Evolutionary conservation across 2,113 vertebrate genomes (phyloP).

Genomic region (Trichomycterus rosablanca): DNA sequence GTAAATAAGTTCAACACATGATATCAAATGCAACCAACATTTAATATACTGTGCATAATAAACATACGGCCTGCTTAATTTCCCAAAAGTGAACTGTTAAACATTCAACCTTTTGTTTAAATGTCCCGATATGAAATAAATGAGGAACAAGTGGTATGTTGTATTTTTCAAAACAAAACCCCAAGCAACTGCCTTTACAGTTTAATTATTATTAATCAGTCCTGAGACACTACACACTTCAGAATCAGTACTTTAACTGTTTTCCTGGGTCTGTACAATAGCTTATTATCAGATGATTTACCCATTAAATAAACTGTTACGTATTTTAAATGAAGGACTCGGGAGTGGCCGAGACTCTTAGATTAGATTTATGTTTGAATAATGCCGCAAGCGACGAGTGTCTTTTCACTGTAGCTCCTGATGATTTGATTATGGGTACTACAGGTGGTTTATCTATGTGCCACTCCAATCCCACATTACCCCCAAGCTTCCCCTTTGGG

Average conservation of each 20-base stretch:
- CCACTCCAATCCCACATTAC: background rate
- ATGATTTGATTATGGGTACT: background rate
- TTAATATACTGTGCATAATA: constrained; percentile 16
- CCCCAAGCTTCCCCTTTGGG: constrained; percentile 41
- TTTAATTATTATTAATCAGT: background rate
- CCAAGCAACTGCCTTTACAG: background rate
- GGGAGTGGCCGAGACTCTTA: constrained; percentile 36
- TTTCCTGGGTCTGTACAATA: no score
- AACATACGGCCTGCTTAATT: background rate
- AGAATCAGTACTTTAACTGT: background rate
- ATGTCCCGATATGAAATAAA: background rate
- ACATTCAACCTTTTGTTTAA: background rate
- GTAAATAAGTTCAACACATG: no score
- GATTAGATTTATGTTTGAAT: constrained; percentile 63
- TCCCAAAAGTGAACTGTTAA: background rate
- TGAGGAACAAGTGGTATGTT: constrained; percentile 9
- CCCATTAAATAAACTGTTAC: background rate
- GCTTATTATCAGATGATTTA: no score
- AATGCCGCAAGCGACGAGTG: constrained; percentile 61
- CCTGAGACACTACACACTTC: background rate
- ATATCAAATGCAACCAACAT: no score
- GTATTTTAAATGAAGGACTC: constrained; percentile 25
- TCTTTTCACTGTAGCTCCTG: constrained; percentile 54
- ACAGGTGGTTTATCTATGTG: background rate
- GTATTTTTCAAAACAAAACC: background rate